Base-by-base conservation (phyloP, 2,888 invertebrate genomes). In the Mesoligia furuncula region DNA sequence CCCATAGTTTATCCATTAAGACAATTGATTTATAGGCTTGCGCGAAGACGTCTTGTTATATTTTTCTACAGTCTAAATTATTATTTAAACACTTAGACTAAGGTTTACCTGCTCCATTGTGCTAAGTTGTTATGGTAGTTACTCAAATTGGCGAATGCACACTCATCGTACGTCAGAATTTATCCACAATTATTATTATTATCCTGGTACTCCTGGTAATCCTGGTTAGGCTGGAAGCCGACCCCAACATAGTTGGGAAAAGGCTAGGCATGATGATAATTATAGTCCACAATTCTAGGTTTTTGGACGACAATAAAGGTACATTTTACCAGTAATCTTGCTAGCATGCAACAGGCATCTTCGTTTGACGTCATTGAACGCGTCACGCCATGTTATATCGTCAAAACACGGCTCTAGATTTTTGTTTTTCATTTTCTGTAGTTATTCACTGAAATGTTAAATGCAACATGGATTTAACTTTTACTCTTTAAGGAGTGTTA, bases 331-430 rank as follows among this genome's bases (percentile, higher is more conserved):
- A 20, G 73, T 77, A 51, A 71, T 45, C 39, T 66, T 36, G 69
- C 48, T 39, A 61, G 36, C 64, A 59, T 80, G 73, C 80, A 83
- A 80, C 84, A 84, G 80, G 71, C 77, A 64, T 57, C 65, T 68
- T 69, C 31, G 64, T 68, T 77, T 80, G 83, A 85, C 86, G 77
- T 85, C 86, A 85, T 64, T 57, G n/a, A 68, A 75, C 73, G 48
- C 71, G 71, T 75, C 79, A 82, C 42, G 64, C 68, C 54, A 42
- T 64, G 71, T 51, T 73, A 31, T 42, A 73, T 15, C 81, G 48
- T 61, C 42, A 57, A 70, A 66, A 81, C 70, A 77, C 11, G 42
- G 51, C 59, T 31, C 15, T 39, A 54, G 20, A 54, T 51, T 68
- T 76, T n/a, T 27, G 39, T 69, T 81, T 69, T 65, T 54, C 11